phyloP scores from a whole-genome alignment of 2,797 vertebrate species.

The Myotis vivesi region DNA sequence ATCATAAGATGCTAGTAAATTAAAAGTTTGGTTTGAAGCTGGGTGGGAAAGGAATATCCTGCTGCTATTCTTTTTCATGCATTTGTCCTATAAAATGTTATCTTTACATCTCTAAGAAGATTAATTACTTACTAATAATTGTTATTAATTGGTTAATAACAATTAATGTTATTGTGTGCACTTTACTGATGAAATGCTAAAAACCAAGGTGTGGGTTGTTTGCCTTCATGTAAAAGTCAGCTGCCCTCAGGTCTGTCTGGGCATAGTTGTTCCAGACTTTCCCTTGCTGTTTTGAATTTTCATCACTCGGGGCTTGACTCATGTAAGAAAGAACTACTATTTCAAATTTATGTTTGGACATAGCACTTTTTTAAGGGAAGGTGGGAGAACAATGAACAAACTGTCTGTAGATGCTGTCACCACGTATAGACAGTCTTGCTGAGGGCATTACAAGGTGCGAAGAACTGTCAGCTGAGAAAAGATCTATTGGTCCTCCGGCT shows the following conservation, averaged over 20 bases:
- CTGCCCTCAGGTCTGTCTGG: neutral
- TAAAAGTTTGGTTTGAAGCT: neutral
- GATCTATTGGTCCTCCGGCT: conserved; percentile 35
- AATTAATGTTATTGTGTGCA: neutral
- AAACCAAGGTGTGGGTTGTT: neutral
- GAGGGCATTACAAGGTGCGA: conserved; percentile 66
- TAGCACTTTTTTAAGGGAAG: conserved; percentile 57
- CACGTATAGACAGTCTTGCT: conserved; percentile 59
- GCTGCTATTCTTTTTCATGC: neutral
- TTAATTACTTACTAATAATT: neutral
- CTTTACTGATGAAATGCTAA: neutral
- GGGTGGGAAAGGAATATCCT: neutral
- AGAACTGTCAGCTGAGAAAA: conserved; percentile 48
- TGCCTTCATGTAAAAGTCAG: neutral
- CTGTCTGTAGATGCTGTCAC: conserved; percentile 59
- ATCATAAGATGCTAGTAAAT: neutral
- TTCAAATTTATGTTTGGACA: conserved; percentile 41
- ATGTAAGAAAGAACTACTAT: conserved; percentile 56
- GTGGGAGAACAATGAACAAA: conserved; percentile 54
- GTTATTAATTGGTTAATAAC: too few relatives aligned
- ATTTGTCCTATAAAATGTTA: neutral
- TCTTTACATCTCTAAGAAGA: neutral
- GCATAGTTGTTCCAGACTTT: neutral
- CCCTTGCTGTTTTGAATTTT: conserved; percentile 30
- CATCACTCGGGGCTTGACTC: neutral